These are phyloP conservation scores for Pterocles orientalis DNA, from an alignment of 2,113 vertebrate genomes.

Conservation along the genomic window DNA sequence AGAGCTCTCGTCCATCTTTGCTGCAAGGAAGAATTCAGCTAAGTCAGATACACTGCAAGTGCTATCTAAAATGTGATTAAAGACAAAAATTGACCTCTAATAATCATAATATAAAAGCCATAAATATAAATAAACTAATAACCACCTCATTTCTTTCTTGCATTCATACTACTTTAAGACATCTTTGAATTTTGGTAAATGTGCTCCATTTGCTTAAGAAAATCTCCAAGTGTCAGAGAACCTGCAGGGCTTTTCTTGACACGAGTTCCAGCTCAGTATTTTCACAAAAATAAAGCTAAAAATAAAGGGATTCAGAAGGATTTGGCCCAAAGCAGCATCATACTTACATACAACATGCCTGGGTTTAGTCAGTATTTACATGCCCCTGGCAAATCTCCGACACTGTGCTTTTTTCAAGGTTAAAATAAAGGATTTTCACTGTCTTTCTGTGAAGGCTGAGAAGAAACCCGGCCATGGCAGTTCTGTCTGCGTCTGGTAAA, in stretches of 20 bases:
- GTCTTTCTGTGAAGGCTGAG: not conserved
- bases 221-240: not conserved
- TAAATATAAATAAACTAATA: not conserved
- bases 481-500: not conserved
- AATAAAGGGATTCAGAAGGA: not conserved
- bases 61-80: not conserved
- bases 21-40: not conserved
- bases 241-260: not conserved
- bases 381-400: not conserved
- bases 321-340: not conserved
- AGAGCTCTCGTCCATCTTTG: not conserved
- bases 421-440: not conserved
- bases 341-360: fast-evolving
- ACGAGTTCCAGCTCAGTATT: not conserved
- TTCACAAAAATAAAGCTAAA: not conserved
- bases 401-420: not conserved
- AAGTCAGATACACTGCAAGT: fast-evolving
- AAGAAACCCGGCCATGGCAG: not conserved
- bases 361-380: not conserved
- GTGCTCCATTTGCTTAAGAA: not conserved
- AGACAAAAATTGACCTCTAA: not conserved
- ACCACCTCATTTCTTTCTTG: not conserved
- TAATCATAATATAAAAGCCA: not conserved
- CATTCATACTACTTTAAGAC: not conserved
- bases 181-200: not conserved